Evolutionary conservation across 1,140 invertebrate species (phyloP).

Genomic region (Homalodisca vitripennis): DNA sequence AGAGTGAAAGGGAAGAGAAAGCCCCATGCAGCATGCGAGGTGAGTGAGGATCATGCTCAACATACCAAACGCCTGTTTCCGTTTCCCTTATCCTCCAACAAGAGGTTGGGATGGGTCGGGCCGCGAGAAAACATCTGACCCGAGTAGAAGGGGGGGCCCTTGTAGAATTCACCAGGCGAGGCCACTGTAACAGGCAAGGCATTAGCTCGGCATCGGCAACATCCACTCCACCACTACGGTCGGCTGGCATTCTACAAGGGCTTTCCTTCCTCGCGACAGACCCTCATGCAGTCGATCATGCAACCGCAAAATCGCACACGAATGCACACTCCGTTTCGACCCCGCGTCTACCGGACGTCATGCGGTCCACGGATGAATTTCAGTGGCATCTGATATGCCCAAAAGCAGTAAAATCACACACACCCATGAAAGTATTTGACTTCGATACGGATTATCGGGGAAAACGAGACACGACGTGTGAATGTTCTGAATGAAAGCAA

Average conservation of each 20-base stretch:
- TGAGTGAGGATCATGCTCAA: slow-evolving; percentile 40
- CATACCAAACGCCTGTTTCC: slow-evolving; percentile 64
- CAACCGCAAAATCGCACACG: no score
- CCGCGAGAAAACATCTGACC: slow-evolving; percentile 46
- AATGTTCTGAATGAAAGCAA: no score
- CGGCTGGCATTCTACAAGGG: slow-evolving; percentile 31
- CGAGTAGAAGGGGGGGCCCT: slow-evolving; percentile 59
- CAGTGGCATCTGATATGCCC: no score
- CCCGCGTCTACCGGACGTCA: no score
- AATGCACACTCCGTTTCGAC: no score
- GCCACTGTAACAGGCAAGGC: slow-evolving; percentile 68
- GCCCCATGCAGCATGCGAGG: not conserved
- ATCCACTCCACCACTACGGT: not conserved
- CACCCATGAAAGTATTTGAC: no score
- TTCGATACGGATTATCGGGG: no score
- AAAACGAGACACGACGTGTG: no score
- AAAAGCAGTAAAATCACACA: no score
- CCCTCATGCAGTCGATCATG: no score
- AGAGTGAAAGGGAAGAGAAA: no score
- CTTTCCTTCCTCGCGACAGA: slow-evolving; percentile 32
- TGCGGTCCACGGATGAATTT: no score
- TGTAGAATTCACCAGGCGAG: slow-evolving; percentile 76
- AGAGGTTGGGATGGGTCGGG: slow-evolving; percentile 45
- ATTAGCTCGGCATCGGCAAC: not conserved
- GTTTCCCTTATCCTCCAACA: slow-evolving; percentile 62